Conservation (phyloP, 2,797 vertebrate genomes). For the Anguilla anguilla region DNA sequence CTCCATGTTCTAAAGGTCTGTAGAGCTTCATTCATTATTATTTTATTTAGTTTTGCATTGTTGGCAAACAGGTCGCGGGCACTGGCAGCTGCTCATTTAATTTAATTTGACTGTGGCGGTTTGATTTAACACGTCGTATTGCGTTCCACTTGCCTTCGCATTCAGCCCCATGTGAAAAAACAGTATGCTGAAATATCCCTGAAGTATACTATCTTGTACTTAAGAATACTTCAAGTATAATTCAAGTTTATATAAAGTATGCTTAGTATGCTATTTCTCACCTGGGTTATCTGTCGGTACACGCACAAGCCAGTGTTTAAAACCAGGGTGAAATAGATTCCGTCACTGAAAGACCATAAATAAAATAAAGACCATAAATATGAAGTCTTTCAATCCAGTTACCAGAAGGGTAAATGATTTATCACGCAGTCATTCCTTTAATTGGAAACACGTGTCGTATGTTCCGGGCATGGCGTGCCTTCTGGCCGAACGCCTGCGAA, state of each 20-base stretch:
- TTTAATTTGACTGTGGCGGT: background rate
- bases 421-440: background rate
- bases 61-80: conserved; percentile 49
- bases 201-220: too few relatives aligned
- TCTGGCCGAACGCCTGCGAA: background rate
- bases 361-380: background rate
- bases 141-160: background rate
- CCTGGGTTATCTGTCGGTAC: background rate
- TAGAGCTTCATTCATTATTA: conserved; percentile 52
- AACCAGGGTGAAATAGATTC: background rate
- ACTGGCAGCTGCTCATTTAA: background rate
- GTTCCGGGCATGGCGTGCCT: background rate
- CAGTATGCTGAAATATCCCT: too few relatives aligned
- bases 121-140: background rate
- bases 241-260: too few relatives aligned
- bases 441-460: background rate
- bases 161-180: background rate
- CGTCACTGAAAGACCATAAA: too few relatives aligned
- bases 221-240: too few relatives aligned
- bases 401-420: background rate
- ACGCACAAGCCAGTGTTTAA: background rate
- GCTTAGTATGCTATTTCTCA: too few relatives aligned
- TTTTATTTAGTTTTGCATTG: conserved; percentile 62
- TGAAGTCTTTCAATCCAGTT: background rate
- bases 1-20: conserved; percentile 50